Evolutionary conservation across 2,797 vertebrate genomes (phyloP).

Genomic region (Distichodus sexfasciatus): DNA sequence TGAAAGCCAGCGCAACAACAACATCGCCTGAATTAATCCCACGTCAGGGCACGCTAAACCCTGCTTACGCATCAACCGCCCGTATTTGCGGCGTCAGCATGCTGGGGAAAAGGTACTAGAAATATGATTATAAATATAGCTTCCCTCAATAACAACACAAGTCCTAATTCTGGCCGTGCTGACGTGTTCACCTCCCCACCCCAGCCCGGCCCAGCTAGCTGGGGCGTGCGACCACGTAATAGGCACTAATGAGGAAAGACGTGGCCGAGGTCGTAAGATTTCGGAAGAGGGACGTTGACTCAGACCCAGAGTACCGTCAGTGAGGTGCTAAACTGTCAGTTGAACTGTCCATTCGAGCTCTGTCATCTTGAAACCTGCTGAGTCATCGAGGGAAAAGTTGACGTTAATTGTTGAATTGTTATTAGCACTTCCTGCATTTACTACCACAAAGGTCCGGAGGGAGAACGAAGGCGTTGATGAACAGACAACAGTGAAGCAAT

Average conservation of each 20-base stretch:
- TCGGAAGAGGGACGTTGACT: conserved; percentile 10
- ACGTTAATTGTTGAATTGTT: no score
- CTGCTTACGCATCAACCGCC: neutral
- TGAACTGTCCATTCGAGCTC: neutral
- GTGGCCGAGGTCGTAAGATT: conserved; percentile 4
- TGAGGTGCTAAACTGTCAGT: conserved; percentile 11
- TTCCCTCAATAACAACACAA: neutral
- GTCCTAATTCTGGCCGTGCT: conserved; percentile 8
- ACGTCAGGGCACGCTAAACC: neutral
- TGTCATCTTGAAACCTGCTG: no score
- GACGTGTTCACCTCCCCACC: neutral
- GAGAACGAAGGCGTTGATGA: no score
- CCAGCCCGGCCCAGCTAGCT: neutral
- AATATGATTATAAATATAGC: conserved; percentile 19
- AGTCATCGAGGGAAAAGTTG: no score
- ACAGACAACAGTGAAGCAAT: no score
- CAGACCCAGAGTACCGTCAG: conserved; percentile 3
- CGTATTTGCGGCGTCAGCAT: conserved; percentile 15
- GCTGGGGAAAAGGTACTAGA: conserved; percentile 2
- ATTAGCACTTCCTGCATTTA: no score
- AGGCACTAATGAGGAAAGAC: conserved; percentile 18
- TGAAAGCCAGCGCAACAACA: no score
- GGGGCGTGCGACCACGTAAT: conserved; percentile 5
- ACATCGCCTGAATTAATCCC: neutral
- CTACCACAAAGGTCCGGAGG: no score